Base-by-base conservation (phyloP, 2,888 invertebrate genomes). In the Nomada goodeniana region DNA sequence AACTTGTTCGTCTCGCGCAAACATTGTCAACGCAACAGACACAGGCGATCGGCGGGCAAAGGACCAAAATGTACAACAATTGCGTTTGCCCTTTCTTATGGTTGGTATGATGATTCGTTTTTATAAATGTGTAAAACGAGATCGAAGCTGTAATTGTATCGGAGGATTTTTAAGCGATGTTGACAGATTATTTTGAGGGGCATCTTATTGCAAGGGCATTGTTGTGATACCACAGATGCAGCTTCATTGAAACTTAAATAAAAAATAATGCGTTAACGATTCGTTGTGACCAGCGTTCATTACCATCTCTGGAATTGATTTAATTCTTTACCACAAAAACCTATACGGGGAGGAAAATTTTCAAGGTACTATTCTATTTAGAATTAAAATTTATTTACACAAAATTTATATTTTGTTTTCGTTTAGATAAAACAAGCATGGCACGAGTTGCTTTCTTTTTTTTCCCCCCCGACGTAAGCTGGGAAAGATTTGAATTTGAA, bases 151-250 rank as follows among this genome's bases (percentile, higher is more conserved):
- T 88, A 72, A 73, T 71, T 69, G 83, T 80, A 82, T 80, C 78
- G 67, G 68, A 86, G 83, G 65, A 75, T 83, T 84, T 89, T 80
- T 76, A 85, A 85, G 65, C 70, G 82, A 85, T 75, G 82, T 89
- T 90, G 86, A 88, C 80, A 80, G 81, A 88, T 88, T 88, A 86
- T 86, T 89, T 78, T 84, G 87, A 85, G 85, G 89, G 89, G 88
- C 89, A 91, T 91, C 88, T 91, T 90, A 88, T 71, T 90, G 89
- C 89, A 91, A 91, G 91, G 91, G 91, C 92, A 92, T 92, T 92
- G 91, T 92, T 93, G 92, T 92, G 92, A 92, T 92, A 92, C 90
- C 92, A 91, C 91, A 91, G 90, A 91, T 90, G 91, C 92, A 92
- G 92, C 92, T 92, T 92, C 89, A 92, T 91, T 90, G 88, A 91